Evolutionary conservation across 2,113 vertebrate genomes (phyloP), one percentile per base, ranked within the genome.

Genomic region (Psophia crepitans): DNA sequence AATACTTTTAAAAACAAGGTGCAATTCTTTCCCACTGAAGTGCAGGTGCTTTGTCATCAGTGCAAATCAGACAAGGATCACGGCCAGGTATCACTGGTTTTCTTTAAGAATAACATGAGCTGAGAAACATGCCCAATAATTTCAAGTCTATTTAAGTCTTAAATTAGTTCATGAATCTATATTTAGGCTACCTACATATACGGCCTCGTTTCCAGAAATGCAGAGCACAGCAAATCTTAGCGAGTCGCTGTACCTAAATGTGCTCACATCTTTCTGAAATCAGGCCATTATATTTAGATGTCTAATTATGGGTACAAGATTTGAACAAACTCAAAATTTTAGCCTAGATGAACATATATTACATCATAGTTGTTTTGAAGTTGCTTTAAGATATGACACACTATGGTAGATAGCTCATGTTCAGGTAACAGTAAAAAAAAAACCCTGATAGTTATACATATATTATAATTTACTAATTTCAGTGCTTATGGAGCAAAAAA

Each of bases 271-370:
- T 87, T 65, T 8, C 37, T 43, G 39, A 85, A 96, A 94, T 19
- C 89, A 96, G 94, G 95, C 78, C 46, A 12, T 82, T 96, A 92
- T 87, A 96, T 96, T 96, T 96, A 95, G 93, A 78, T 61, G 37
- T 23, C 65, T 91, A 93, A 96, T 87, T 93, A 93, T 30, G 41
- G 64, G 73, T 84, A 63, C 27, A 43, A 64, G 58, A 71, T 61
- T 69, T 77, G 48, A 87, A 58, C 7, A 12, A 93, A 87, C 35
- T 51, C 73, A 73, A 91, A 69, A 69, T 90, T 83, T 85, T 27
- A 84, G 53, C 63, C 66, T 54, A 61, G 30, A 53, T 60, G 80
- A 65, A 32, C 69, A 41, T 27, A 32, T 3, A 30, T 63, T 35
- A 39, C 71, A 46, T 83, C 51, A 74, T 39, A 60, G 30, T 16